phyloP scores from a whole-genome alignment of 2,113 vertebrate genomes.

The Mobula hypostoma region DNA sequence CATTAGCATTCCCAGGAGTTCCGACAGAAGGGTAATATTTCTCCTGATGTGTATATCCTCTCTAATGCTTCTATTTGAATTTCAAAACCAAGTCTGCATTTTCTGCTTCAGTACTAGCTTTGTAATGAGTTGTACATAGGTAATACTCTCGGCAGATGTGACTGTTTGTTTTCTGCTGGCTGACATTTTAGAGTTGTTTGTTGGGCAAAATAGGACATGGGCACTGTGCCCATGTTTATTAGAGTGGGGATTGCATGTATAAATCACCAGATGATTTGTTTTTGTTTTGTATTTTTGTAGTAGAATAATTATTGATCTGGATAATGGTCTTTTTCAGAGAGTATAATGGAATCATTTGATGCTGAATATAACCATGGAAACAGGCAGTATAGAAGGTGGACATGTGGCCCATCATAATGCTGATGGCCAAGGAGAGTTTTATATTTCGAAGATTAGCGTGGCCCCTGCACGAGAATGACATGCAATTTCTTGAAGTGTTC shows the following conservation, averaged over 20 bases:
- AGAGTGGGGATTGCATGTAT: background rate
- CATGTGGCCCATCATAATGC: too few species aligned
- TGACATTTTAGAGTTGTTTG: background rate
- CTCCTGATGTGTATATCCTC: background rate
- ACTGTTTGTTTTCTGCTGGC: background rate
- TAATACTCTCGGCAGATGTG: background rate
- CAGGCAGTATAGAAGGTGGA: too few species aligned
- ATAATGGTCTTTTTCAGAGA: background rate
- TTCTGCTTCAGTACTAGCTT: background rate
- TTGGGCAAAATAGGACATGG: background rate
- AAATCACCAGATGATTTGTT: background rate
- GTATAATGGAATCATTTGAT: background rate
- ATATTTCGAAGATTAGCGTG: too few species aligned
- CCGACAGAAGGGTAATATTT: background rate
- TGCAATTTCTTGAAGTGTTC: too few species aligned
- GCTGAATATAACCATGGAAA: too few species aligned
- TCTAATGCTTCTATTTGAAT: background rate
- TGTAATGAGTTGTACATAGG: background rate
- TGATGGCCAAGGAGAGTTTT: too few species aligned
- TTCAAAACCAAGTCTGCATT: background rate
- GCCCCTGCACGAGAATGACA: too few species aligned
- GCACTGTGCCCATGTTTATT: background rate
- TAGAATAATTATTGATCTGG: background rate
- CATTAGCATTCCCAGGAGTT: background rate
- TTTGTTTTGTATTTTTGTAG: background rate